Base-by-base conservation (phyloP, 1,140 invertebrate species). In the Apis laboriosa region DNA sequence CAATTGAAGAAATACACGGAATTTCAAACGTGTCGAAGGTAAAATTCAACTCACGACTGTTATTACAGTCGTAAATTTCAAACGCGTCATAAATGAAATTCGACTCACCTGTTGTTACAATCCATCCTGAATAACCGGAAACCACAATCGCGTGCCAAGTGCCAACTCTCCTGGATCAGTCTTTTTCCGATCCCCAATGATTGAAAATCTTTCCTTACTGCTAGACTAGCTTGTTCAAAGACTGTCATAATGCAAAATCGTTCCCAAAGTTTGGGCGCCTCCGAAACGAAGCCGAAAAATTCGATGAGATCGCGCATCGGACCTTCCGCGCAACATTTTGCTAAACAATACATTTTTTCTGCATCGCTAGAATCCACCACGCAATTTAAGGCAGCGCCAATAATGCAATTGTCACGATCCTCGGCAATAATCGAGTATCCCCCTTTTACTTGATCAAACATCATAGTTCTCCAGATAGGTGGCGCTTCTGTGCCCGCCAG, bases 141-240 rank as follows among this genome's bases (percentile, higher is more conserved):
- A 15, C 91, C 91, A 66, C 91, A 91, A 81, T 95, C 93, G 24
- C 92, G 86, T 34, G 92, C 94, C 53, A 94, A 86, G 53, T 89
- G 66, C 90, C 92, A 93, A 43, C 94, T 94, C 60, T 94, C 90
- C 24, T 86, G 49, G 8, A 95, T 77, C 72, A 95, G 88, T 74
- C 90, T 89, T 58, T 58, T 88, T 0, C 88, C 93, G 15, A 95
- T 80, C 11, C 93, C 93, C 51, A 87, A 84, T 19, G 89, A 86
- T 21, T 89, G 85, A 66, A 92, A 91, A 17, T 90, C 88, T 9
- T 87, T 79, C 73, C 89, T 87, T 9, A 95, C 94, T 15, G 93
- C 92, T 1, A 95, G n/a, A 74, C 93, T 90, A 55, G 83, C 68
- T 60, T 93, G 92, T 83, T 95, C 94, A 81, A 94, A 95, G 34